Base-by-base conservation (phyloP, 2,888 invertebrate genomes). In the Pollenia griseotomentosa region DNA sequence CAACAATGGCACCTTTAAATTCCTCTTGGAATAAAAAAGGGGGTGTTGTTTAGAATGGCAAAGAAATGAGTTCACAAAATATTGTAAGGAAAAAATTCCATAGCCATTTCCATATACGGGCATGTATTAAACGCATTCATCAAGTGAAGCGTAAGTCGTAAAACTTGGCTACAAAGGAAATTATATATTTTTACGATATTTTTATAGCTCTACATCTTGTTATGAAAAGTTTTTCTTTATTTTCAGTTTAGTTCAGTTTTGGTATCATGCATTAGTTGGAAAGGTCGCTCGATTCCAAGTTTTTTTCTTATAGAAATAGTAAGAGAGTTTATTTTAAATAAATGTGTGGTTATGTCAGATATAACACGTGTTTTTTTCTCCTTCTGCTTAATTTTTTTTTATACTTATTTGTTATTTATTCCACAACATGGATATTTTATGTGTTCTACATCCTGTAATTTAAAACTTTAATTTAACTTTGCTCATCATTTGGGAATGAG, bases 101-200 rank as follows among this genome's bases (percentile, higher is more conserved):
- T 40, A 63, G 61, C 42, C 65, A 78, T 33, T 83, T 40, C 12
- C 42, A 65, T 46, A 61, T 40, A 55, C 42, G 63, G 65, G 53
- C 73, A 83, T 80, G 77, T 81, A 83, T 78, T 84, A 81, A 81
- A 87, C 81, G 83, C 83, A 84, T 87, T 81, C 86, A 87, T 87
- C 86, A 87, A 87, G 83, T 84, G 77, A 87, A 87, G 83, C 86
- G 77, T 81, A 84, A 81, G 86, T 87, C 86, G 63, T 87, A 83
- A 87, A 87, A 78, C 73, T 78, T 84, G 84, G 78, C 87, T 84
- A 74, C 81, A 78, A 84, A 68, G 81, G 81, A 87, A 87, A 87
- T 87, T 87, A 87, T 75, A 87, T 87, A 87, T 87, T 87, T 86
- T 87, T 87, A 87, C 84, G 87, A 87, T 87, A 78, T 87, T 87